Evolutionary conservation across 2,113 vertebrate species (phyloP), one percentile per base, ranked within the genome.

Genomic region (Micronycteris hirsuta): DNA sequence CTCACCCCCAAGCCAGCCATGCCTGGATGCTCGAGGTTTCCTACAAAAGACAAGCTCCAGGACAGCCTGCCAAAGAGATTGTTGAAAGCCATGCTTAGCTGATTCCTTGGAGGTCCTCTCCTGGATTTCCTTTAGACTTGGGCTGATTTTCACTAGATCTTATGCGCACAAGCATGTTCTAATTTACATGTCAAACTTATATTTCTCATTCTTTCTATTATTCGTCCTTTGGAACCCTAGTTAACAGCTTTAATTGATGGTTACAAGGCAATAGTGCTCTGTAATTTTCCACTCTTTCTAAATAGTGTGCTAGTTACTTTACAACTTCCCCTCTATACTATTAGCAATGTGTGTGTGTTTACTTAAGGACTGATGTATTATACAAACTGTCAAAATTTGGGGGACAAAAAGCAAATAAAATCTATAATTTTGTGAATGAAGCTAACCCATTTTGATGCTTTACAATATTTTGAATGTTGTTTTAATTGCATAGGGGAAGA

Each of bases 61-160:
- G 86, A 80, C 56, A 92, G 38, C 81, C 83, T 86, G 47, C 52
- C 61, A 47, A 94, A 88, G 54, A 76, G 83, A 89, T 49, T 24
- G 73, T 83, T 88, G 81, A 90, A 90, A 91, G 41, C 28, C n/a
- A 38, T 7, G 4, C 19, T 81, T 93, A 94, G 93, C 89, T 91
- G 82, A 86, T 91, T 96, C 73, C 90, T 93, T 82, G 47, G 81
- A 86, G 28, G 28, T 68, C 28, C 86, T 94, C 73, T 91, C 56
- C 38, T 92, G 49, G 28, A 63, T 87, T 93, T 96, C 17, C 70
- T 92, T 87, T 96, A 65, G 38, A 91, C 83, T 54, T 78, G 41
- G 77, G 22, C 61, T 97, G 94, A 87, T 91, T 93, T 97, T 97
- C 93, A 94, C 93, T 96, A 96, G 47, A n/a, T 47, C 38, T 73